Conservation (phyloP, 2,888 invertebrate species). For the Cerceris rybyensis region DNA sequence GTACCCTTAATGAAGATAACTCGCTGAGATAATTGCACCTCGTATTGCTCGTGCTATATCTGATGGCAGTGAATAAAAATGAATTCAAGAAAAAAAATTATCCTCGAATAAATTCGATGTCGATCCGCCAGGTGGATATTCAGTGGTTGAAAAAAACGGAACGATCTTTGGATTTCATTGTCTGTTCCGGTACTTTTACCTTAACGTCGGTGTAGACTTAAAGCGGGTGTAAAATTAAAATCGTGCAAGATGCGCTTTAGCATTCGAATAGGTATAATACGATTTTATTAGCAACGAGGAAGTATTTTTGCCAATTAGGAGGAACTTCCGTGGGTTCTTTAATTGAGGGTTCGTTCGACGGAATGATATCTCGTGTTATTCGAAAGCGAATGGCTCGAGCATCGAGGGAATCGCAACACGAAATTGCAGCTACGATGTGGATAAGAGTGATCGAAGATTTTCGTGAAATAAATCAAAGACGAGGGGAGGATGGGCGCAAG, state of each 20-base stretch:
- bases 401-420: not conserved
- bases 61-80: conserved; percentile 5
- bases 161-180: no score
- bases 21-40: conserved; percentile 50
- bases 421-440: conserved; percentile 2
- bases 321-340: no score
- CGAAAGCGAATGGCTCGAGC: not conserved
- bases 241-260: no score
- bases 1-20: conserved; percentile 56
- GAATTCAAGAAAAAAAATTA: conserved; percentile 34
- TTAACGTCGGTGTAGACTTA: no score
- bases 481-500: not conserved
- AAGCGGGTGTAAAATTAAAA: no score
- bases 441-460: not conserved
- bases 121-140: conserved; percentile 25
- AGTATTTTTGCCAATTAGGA: no score
- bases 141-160: no score
- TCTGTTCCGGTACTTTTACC: no score
- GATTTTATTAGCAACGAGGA: not conserved
- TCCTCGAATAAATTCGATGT: conserved; percentile 15
- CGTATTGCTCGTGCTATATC: conserved; percentile 37
- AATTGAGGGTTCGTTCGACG: no score
- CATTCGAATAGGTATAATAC: not conserved
- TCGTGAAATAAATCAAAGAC: conserved; percentile 36
- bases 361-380: no score